These are phyloP conservation scores for Diplodus puntazzo DNA, from an alignment of 2,797 vertebrate species.

Conservation along the genomic window DNA sequence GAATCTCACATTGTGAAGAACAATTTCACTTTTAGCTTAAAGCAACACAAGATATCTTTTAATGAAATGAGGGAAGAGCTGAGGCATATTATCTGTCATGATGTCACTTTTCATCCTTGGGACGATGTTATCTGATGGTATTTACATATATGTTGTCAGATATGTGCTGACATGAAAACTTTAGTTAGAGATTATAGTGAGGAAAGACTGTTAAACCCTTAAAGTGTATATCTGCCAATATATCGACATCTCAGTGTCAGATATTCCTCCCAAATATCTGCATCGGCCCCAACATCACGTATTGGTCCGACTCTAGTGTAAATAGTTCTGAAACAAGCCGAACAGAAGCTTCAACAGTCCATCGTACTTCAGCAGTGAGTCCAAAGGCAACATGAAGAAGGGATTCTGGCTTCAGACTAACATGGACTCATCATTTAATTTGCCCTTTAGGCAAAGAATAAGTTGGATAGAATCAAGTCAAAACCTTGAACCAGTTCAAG, in stretches of 20 bases:
- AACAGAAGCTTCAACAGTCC: conserved; percentile 1
- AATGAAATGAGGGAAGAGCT: background rate
- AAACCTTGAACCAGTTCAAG: background rate
- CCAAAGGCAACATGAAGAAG: background rate
- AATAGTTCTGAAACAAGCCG: background rate
- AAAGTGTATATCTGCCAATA: too few relatives aligned
- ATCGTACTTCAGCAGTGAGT: background rate
- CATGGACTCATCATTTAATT: background rate
- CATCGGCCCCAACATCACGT: too few relatives aligned
- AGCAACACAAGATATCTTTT: conserved; percentile 8
- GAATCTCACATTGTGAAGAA: background rate
- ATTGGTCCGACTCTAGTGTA: too few relatives aligned
- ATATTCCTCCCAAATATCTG: too few relatives aligned
- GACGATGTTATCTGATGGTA: too few relatives aligned
- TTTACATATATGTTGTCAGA: too few relatives aligned
- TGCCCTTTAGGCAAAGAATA: background rate
- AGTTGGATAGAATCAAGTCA: background rate
- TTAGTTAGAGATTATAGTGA: too few relatives aligned
- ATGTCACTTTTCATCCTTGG: background rate
- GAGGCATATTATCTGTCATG: background rate
- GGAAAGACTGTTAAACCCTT: too few relatives aligned
- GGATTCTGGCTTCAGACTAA: background rate
- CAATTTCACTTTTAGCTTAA: conserved; percentile 3
- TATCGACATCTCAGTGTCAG: too few relatives aligned
- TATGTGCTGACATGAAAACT: too few relatives aligned